These are phyloP conservation scores for Drosophila novamexicana DNA, from an alignment of 1,140 invertebrate species.

Conservation along the genomic window DNA sequence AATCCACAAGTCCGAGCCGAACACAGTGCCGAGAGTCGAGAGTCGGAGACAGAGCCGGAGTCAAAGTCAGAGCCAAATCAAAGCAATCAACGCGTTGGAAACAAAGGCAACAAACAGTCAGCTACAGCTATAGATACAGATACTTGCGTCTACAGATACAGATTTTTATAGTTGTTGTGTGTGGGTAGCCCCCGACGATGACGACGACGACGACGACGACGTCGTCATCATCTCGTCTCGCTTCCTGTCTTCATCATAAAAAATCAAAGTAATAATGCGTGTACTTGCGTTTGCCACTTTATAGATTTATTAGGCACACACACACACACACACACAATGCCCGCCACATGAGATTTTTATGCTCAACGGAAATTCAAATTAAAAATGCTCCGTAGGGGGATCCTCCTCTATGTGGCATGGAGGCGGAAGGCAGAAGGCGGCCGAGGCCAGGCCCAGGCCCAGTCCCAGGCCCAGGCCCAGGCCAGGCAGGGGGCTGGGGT, in stretches of 20 bases:
- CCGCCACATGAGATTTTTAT: conserved; percentile 55
- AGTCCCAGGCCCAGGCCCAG: too few relatives aligned
- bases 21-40: background rate
- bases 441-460: too few relatives aligned
- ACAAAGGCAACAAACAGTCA: conserved; percentile 41
- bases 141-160: conserved; percentile 20
- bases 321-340: conserved; percentile 13
- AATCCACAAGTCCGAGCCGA: conserved; percentile 32
- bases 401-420: conserved; percentile 12
- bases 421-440: background rate
- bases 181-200: conserved; percentile 27
- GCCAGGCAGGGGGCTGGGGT: background rate
- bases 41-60: conserved; percentile 8
- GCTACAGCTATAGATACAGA: conserved; percentile 27
- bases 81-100: conserved; percentile 50
- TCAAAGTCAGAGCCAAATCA: conserved; percentile 34
- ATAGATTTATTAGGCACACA: conserved; percentile 75
- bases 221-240: conserved; percentile 36
- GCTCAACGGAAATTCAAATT: conserved; percentile 79
- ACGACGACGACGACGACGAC: conserved; percentile 11
- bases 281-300: conserved; percentile 82
- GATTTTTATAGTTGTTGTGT: conserved; percentile 52
- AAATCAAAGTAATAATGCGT: conserved; percentile 83
- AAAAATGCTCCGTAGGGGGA: conserved; percentile 60
- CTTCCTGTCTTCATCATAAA: conserved; percentile 81